Percentiles rank a stretch among this genome's conserved stretches.
phyloP scores from a whole-genome alignment of 2,113 vertebrate genomes.

The Tonatia bakeri region DNA sequence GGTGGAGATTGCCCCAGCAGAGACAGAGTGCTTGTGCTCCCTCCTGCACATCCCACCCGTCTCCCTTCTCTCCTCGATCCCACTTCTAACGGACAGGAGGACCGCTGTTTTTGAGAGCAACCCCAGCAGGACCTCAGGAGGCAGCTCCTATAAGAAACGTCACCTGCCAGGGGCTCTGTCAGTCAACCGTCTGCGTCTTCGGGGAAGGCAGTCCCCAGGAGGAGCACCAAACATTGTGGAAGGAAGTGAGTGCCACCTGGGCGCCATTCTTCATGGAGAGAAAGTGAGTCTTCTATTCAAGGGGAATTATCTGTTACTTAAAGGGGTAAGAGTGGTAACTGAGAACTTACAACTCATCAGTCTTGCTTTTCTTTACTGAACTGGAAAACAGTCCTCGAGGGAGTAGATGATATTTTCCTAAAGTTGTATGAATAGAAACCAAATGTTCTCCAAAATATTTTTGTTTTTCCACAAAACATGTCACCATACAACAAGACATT shows the following conservation, averaged over 20 bases:
- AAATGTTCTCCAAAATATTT: not conserved
- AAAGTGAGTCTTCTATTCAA: not conserved
- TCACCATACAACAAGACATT: not conserved
- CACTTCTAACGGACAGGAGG: not conserved
- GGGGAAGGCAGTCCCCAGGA: not conserved
- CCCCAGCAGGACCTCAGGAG: not conserved
- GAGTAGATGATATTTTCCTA: not conserved
- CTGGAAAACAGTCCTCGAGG: not conserved
- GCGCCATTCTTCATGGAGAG: not conserved
- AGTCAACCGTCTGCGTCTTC: no score
- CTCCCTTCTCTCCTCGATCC: fast-evolving
- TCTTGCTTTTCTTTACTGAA: not conserved
- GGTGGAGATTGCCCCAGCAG: not conserved
- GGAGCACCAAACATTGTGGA: fast-evolving
- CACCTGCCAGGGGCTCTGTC: not conserved
- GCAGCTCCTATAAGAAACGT: not conserved
- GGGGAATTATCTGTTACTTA: not conserved
- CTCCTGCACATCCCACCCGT: not conserved
- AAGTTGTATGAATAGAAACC: not conserved
- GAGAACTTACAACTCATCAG: not conserved
- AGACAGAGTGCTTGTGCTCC: not conserved
- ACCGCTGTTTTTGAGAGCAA: not conserved
- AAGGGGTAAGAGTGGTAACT: not conserved
- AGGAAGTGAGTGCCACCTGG: not conserved
- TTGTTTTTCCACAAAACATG: not conserved